Conservation (phyloP, 1,140 invertebrate genomes). For the Danaus melanippus region DNA sequence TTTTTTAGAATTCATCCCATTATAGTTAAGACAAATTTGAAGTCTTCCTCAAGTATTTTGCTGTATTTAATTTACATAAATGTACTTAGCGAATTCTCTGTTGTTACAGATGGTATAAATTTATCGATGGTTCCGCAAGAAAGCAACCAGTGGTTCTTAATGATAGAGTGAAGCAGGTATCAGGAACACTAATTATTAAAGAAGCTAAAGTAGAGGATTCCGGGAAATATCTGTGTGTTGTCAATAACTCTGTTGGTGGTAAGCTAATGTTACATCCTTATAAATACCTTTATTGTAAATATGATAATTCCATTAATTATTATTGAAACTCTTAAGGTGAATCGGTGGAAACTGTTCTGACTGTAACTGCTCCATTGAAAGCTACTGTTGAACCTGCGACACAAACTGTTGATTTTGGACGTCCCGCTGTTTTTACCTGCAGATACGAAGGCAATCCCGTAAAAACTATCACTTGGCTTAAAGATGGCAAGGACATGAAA, state of each 20-base stretch:
- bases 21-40: too few species aligned
- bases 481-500: slow-evolving; percentile 89
- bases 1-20: too few species aligned
- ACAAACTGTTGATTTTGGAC: slow-evolving; percentile 93
- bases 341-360: slow-evolving; percentile 92
- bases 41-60: too few species aligned
- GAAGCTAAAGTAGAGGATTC: slow-evolving; percentile 93
- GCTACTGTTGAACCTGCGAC: slow-evolving; percentile 90
- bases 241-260: slow-evolving; percentile 93
- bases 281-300: background rate
- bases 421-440: slow-evolving; percentile 91
- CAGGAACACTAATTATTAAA: slow-evolving; percentile 92
- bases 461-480: slow-evolving; percentile 91
- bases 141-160: slow-evolving; percentile 88
- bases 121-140: slow-evolving; percentile 86
- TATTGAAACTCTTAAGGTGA: slow-evolving; percentile 72
- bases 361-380: slow-evolving; percentile 90
- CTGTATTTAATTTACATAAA: too few species aligned
- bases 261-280: slow-evolving; percentile 17
- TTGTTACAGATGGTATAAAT: slow-evolving; percentile 93
- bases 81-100: slow-evolving; percentile 50
- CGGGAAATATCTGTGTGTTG: slow-evolving; percentile 94
- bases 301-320: background rate
- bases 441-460: slow-evolving; percentile 92
- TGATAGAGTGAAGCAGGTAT: slow-evolving; percentile 93